Percentiles rank a stretch among this genome's conserved stretches.
Evolutionary conservation across 1,140 invertebrate genomes (phyloP).

Genomic region (Drosophila watanabei): DNA sequence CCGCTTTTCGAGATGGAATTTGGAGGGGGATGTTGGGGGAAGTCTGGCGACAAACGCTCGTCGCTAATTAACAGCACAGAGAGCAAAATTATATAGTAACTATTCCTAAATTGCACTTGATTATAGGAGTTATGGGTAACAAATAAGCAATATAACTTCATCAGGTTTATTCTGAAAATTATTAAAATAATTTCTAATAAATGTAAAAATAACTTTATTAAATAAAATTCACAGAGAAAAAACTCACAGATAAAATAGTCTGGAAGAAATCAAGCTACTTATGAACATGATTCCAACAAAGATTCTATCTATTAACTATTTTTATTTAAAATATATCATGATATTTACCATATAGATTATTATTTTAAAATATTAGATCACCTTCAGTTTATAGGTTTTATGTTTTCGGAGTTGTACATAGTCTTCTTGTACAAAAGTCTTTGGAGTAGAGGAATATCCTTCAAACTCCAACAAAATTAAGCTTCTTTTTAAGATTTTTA

Average conservation of each 20-base stretch:
- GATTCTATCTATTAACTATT: neutral
- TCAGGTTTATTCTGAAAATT: neutral
- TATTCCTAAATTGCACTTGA: neutral
- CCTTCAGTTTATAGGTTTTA: too few relatives aligned
- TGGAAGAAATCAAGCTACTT: neutral
- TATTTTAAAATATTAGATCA: too few relatives aligned
- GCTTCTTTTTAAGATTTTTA: too few relatives aligned
- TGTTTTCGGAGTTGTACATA: too few relatives aligned
- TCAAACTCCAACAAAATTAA: too few relatives aligned
- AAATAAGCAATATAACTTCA: neutral
- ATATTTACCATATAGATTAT: too few relatives aligned
- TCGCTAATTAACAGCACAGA: constrained; percentile 33
- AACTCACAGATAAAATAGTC: neutral
- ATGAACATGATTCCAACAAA: neutral
- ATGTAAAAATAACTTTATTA: neutral
- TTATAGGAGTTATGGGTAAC: neutral
- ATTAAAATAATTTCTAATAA: neutral
- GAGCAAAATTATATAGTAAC: neutral
- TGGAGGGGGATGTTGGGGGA: neutral
- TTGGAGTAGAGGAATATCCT: too few relatives aligned
- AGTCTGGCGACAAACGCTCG: constrained; percentile 13
- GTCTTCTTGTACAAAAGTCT: too few relatives aligned
- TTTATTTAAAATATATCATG: too few relatives aligned
- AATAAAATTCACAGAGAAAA: neutral
- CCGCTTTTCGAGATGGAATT: constrained; percentile 19